Base-by-base conservation (phyloP, 2,113 vertebrate species). In the Paracanthobrama guichenoti region DNA sequence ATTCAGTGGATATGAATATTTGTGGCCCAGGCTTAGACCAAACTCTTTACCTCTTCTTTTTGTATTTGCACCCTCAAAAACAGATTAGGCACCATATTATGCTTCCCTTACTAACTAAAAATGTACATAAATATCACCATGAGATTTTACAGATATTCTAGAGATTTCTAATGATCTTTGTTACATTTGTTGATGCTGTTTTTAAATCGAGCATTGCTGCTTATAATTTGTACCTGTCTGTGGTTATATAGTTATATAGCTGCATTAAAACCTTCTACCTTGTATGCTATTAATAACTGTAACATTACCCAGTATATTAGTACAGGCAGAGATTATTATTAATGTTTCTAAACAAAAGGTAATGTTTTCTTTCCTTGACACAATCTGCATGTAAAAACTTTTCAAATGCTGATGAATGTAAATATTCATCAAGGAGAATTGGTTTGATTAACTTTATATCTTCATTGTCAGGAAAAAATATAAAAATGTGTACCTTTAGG, bases 371-470 rank as follows among this genome's bases (percentile, higher is more conserved):
- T 13, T 55, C 16, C 50, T 55, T 76, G 53, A 35, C 53, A 59
- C 31, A 57, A 42, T 59, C 31, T 78, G 31, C 31, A 24, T 12
- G 22, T 35, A 55, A 8, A 53, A 55, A n/a, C n/a, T 50, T 22
- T 22, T 59, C 1, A 39, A 16, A 42, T 78, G 35, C 6, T 55
- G 22, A 10, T n/a, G 28, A 77, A 57, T 39, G 28, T 57, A 77
- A 57, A 77, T 42, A 60, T 59, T 78, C 74, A 55, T 57, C 5
- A 22, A 55, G 14, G 28, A 14, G 2, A 44, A 62, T 26, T 18
- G 31, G n/a, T 48, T 42, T 73, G 71, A 73, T 44, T 46, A 44
- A 71, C 20, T 71, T 39, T 69, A 73, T 73, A n/a, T 71, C 20
- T n/a, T n/a, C 35, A 42, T 5, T 9, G 44, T 48, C 2, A 24